Conservation (phyloP, 2,113 vertebrate genomes). For the Helogale parvula region DNA sequence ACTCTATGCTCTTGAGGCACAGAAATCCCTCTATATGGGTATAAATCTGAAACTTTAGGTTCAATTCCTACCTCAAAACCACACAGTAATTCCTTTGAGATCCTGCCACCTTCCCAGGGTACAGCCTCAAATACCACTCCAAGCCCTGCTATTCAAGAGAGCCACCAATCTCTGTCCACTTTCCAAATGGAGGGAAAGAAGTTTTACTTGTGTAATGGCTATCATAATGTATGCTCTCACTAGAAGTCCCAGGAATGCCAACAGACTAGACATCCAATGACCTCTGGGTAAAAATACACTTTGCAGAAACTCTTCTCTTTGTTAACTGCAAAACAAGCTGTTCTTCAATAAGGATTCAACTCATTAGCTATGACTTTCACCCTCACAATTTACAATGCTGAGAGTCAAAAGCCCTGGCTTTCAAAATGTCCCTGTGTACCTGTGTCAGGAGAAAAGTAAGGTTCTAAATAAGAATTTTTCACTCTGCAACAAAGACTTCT, state of each 20-base stretch:
- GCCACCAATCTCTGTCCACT: neutral
- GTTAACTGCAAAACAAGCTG: neutral
- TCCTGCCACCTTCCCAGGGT: neutral
- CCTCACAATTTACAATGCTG: neutral
- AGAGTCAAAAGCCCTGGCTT: neutral
- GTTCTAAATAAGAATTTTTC: neutral
- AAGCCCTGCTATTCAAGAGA: neutral
- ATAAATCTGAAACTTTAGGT: neutral
- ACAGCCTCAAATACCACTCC: neutral
- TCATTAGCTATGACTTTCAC: neutral
- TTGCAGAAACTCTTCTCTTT: neutral
- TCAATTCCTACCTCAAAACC: neutral
- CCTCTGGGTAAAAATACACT: neutral
- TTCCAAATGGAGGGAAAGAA: neutral
- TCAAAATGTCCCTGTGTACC: neutral
- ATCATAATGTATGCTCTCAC: neutral
- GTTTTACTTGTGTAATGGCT: neutral
- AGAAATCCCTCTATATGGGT: neutral
- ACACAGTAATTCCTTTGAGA: neutral
- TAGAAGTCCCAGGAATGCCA: neutral
- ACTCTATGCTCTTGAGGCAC: neutral
- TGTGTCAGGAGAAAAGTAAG: neutral
- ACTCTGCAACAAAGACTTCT: neutral
- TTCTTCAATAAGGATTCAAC: neutral
- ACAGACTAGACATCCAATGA: neutral